phyloP scores from a whole-genome alignment of 2,888 invertebrate species.

The Frankliniella intonsa region DNA sequence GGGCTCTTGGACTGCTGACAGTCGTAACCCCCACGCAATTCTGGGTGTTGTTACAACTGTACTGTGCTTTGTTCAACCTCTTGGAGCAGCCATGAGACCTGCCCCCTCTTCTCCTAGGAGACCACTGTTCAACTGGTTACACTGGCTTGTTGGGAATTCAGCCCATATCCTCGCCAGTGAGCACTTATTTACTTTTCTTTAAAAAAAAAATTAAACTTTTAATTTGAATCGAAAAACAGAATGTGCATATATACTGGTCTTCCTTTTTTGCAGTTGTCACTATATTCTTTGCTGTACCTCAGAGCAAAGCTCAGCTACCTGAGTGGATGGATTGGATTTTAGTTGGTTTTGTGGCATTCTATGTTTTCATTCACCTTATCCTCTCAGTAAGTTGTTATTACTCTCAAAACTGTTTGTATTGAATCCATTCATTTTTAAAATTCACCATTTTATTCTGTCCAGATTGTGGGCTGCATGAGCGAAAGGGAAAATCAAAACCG shows the following conservation, averaged over 20 bases:
- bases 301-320: conserved; percentile 81
- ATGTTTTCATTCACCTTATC: conserved; percentile 80
- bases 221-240: conserved; percentile 12
- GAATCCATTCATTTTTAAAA: conserved; percentile 34
- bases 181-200: conserved; percentile 43
- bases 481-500: conserved; percentile 68
- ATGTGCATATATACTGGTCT: conserved; percentile 29
- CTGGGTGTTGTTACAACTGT: conserved; percentile 72
- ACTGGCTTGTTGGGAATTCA: conserved; percentile 82
- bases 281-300: conserved; percentile 85
- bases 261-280: conserved; percentile 69
- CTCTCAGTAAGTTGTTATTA: conserved; percentile 65
- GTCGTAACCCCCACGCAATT: conserved; percentile 76
- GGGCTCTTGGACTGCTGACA: conserved; percentile 64
- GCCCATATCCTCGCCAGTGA: conserved; percentile 83
- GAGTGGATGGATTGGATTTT: conserved; percentile 83
- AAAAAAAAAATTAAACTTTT: neutral
- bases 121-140: conserved; percentile 84
- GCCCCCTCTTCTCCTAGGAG: conserved; percentile 75
- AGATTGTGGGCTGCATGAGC: conserved; percentile 73
- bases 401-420: neutral
- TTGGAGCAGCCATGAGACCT: conserved; percentile 81
- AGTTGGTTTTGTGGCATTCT: conserved; percentile 83
- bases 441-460: conserved; percentile 40
- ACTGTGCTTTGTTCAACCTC: conserved; percentile 79